Base-by-base conservation (phyloP, 2,888 invertebrate species). In the Lobophora halterata region DNA sequence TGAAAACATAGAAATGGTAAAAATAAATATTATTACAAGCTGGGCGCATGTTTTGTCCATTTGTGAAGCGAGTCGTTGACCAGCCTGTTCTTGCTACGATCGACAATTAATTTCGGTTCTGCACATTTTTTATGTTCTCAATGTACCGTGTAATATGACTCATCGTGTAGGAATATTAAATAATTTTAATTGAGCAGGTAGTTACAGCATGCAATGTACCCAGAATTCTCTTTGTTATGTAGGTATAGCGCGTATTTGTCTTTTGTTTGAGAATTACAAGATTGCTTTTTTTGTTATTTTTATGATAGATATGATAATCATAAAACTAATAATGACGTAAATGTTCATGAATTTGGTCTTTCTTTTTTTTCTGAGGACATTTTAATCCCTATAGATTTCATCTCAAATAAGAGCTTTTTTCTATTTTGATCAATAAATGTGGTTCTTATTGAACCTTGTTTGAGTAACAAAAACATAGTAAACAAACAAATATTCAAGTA, bases 91-190 rank as follows among this genome's bases (percentile, higher is more conserved):
- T 71, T 71, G 79, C 77, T 79, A 75, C 58, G 59, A 79, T 81
- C 76, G 65, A 66, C 65, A 75, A 77, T 79, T 76, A 77, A 77
- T 68, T 65, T 67, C 52, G 54, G 69, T 66, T 67, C 64, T 54
- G 61, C 57, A 51, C 61, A 50, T 48, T 69, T 76, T 75, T 77
- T 78, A 66, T 50, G 48, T 57, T 51, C 54, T 56, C 49, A 53
- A 58, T 56, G 52, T 58, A 42, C 28, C 23, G 53, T 62, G 67
- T 59, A 70, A 64, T 65, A 58, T 52, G 56, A 58, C 64, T 65
- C 58, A 66, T 62, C 62, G 55, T 60, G 43, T 50, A 61, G 60
- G 55, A 61, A 67, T 65, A 40, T 45, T 40, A 35, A 25, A 28
- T 34, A 28, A 12, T 12, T 20, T 13, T 4, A 11, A 23, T 8